Percentiles rank a stretch among this genome's conserved stretches.
These are phyloP conservation scores for Nanorana parkeri DNA, from an alignment of 2,113 vertebrate species.

Conservation along the genomic window DNA sequence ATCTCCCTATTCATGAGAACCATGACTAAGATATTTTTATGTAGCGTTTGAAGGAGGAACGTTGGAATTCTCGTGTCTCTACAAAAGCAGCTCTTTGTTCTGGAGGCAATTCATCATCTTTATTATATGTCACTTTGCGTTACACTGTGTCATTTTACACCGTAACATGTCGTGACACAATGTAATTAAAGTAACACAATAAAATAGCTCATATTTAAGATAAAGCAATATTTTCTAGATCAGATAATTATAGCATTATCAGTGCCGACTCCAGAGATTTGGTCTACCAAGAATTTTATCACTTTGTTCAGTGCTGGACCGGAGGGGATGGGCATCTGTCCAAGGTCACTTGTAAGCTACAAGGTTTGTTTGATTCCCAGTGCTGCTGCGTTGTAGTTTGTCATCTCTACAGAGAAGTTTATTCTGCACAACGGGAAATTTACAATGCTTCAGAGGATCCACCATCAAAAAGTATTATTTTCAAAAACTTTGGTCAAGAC, in stretches of 20 bases:
- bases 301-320: conserved; percentile 40
- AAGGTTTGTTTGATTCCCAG: conserved; percentile 5
- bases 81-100: conserved; percentile 67
- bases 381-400: conserved; percentile 7
- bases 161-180: conserved; percentile 71
- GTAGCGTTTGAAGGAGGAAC: conserved; percentile 4
- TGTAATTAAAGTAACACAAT: conserved; percentile 75
- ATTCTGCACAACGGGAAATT: background rate
- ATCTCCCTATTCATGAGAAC: conserved; percentile 18
- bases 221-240: conserved; percentile 63
- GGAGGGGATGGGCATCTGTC: conserved; percentile 37
- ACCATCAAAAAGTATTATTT: no score
- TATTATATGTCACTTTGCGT: conserved; percentile 74
- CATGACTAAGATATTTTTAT: conserved; percentile 40
- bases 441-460: background rate
- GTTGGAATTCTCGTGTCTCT: conserved; percentile 61
- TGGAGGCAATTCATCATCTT: conserved; percentile 78
- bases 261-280: conserved; percentile 56
- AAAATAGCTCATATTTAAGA: conserved; percentile 64
- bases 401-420: background rate
- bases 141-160: conserved; percentile 74
- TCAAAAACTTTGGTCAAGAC: no score
- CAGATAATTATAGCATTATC: conserved; percentile 66
- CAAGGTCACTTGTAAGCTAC: conserved; percentile 45
- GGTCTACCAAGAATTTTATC: conserved; percentile 50